These are phyloP conservation scores for Mormyrus iriodes DNA, from an alignment of 2,113 vertebrate species.

Conservation along the genomic window DNA sequence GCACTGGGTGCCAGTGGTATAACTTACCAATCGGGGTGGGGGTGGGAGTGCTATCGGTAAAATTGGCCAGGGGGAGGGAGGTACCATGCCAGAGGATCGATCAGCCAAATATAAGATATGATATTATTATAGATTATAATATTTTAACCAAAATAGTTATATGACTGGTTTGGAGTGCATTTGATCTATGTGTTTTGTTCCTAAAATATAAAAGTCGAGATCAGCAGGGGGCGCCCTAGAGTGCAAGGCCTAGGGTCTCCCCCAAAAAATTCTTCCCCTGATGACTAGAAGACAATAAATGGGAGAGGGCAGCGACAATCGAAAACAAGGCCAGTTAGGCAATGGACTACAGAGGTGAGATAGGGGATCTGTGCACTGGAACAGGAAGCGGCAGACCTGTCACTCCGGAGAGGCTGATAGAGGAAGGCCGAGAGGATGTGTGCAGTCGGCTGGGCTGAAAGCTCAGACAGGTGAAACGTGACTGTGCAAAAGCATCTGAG, in stretches of 20 bases:
- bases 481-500: constrained; percentile 9
- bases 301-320: not conserved
- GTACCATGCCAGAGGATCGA: not conserved
- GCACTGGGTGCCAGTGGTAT: not conserved
- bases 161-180: not conserved
- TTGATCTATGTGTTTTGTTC: not conserved
- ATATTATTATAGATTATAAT: not conserved
- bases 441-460: constrained; percentile 9
- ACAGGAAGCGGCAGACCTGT: not conserved
- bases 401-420: not conserved
- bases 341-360: not conserved
- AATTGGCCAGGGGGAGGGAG: too few relatives aligned
- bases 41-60: not conserved
- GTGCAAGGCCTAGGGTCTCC: not conserved
- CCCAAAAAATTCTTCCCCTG: not conserved
- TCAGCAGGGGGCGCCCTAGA: not conserved
- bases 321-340: not conserved
- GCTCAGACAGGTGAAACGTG: not conserved
- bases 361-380: not conserved
- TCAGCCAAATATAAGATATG: not conserved
- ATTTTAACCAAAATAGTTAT: not conserved
- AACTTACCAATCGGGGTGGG: not conserved
- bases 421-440: not conserved
- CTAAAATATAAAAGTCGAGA: not conserved
- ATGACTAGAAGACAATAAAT: not conserved